These are phyloP conservation scores for Drosophila koepferae DNA, from an alignment of 2,888 invertebrate genomes.

Conservation along the genomic window DNA sequence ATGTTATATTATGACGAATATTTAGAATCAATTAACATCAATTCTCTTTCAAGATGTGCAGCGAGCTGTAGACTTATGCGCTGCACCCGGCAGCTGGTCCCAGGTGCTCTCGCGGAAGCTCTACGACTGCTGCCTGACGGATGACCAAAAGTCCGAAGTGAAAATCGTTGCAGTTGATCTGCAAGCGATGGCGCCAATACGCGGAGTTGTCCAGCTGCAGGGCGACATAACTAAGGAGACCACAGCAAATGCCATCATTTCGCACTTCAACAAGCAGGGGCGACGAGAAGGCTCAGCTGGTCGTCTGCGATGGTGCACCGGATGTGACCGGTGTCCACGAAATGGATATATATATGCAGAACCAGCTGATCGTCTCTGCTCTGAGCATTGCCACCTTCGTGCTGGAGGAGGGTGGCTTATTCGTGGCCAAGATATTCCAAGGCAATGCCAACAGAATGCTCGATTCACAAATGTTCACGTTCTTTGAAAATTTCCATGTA, in stretches of 20 bases:
- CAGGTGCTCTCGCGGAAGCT: constrained; percentile 96
- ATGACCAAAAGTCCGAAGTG: constrained; percentile 86
- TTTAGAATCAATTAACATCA: not conserved
- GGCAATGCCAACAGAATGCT: constrained; percentile 96
- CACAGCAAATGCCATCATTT: constrained; percentile 96
- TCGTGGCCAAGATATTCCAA: constrained; percentile 99
- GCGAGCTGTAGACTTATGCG: constrained; percentile 98
- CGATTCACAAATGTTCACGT: constrained; percentile 94
- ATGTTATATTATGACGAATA: not conserved
- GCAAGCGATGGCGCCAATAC: constrained; percentile 98
- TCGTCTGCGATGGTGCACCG: constrained; percentile 99
- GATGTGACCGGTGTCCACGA: constrained; percentile 99
- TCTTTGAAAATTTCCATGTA: constrained; percentile 95
- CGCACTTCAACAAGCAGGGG: constrained; percentile 91
- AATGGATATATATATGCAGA: constrained; percentile 99
- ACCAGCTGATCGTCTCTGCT: constrained; percentile 96
- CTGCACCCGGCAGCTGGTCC: constrained; percentile 99
- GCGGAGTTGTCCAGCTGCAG: constrained; percentile 97
- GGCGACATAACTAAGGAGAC: constrained; percentile 98
- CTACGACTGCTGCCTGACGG: constrained; percentile 85
- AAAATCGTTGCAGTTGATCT: constrained; percentile 99
- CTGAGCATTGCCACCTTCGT: constrained; percentile 98
- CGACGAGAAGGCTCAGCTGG: constrained; percentile 95
- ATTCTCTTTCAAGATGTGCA: constrained; percentile 88
- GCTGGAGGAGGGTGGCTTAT: constrained; percentile 94